Evolutionary conservation across 2,797 vertebrate species (phyloP).

Genomic region (Pipistrellus kuhlii): DNA sequence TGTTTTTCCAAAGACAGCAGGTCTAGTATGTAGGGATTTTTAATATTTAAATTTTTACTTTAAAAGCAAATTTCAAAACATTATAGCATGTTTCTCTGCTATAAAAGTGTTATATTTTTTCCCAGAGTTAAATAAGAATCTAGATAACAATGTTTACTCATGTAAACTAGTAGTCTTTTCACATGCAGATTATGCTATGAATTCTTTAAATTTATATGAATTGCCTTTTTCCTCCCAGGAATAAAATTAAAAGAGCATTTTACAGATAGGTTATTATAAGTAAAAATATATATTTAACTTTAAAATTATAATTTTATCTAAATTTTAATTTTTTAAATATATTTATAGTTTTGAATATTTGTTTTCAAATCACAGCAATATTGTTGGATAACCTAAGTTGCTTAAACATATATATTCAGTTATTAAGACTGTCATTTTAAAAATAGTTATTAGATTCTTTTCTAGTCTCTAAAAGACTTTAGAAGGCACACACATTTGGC

Average conservation of each 20-base stretch:
- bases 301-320: not conserved
- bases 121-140: constrained; percentile 23
- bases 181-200: not conserved
- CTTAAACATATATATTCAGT: not conserved
- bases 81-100: not conserved
- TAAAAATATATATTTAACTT: constrained; percentile 12
- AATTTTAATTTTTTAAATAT: not conserved
- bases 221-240: not conserved
- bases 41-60: constrained; percentile 79
- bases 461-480: not conserved
- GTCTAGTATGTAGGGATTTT: constrained; percentile 76
- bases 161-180: constrained; percentile 20
- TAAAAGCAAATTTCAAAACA: constrained; percentile 59
- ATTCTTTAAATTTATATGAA: constrained; percentile 39
- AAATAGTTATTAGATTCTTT: constrained; percentile 1
- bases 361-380: not conserved
- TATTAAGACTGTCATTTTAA: constrained; percentile 28
- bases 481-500: not conserved
- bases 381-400: constrained; percentile 36
- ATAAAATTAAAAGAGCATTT: constrained; percentile 49
- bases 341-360: not conserved
- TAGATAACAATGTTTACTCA: not conserved
- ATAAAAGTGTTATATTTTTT: constrained; percentile 5
- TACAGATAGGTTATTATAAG: not conserved
- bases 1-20: constrained; percentile 86